Evolutionary conservation across 2,113 vertebrate genomes (phyloP).

Genomic region (Anolis sagrei): DNA sequence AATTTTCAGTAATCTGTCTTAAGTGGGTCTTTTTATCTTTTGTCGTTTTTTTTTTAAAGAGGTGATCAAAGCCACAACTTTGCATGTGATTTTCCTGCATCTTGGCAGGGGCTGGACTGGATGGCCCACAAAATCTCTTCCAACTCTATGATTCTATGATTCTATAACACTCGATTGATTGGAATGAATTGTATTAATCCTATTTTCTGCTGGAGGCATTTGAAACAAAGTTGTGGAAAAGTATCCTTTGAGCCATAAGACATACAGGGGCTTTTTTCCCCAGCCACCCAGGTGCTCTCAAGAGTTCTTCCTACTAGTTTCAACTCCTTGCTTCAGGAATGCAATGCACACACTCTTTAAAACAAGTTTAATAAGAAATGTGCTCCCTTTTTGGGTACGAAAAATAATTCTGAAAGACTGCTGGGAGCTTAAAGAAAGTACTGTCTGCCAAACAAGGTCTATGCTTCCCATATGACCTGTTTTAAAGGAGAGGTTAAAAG

Average conservation of each 20-base stretch:
- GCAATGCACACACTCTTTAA: not conserved
- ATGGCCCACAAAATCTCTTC: no score
- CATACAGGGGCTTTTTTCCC: not conserved
- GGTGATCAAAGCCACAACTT: not conserved
- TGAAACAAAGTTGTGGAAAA: not conserved
- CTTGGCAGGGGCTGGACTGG: no score
- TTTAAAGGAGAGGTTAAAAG: no score
- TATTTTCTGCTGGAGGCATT: not conserved
- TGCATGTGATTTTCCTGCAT: no score
- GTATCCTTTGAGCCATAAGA: no score
- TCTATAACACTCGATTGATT: not conserved
- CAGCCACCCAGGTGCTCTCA: not conserved
- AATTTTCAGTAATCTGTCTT: conserved; percentile 17
- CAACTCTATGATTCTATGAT: no score
- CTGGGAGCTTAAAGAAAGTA: no score
- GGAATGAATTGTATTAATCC: not conserved
- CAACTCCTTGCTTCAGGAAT: not conserved
- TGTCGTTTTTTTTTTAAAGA: not conserved
- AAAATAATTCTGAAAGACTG: no score
- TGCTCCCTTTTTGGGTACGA: not conserved
- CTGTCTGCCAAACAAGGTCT: no score
- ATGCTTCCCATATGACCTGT: no score
- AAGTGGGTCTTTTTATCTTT: not conserved
- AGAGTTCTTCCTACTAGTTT: no score
- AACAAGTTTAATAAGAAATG: not conserved